These are phyloP conservation scores for Ylistrum balloti DNA, from an alignment of 1,140 invertebrate species.

Conservation along the genomic window DNA sequence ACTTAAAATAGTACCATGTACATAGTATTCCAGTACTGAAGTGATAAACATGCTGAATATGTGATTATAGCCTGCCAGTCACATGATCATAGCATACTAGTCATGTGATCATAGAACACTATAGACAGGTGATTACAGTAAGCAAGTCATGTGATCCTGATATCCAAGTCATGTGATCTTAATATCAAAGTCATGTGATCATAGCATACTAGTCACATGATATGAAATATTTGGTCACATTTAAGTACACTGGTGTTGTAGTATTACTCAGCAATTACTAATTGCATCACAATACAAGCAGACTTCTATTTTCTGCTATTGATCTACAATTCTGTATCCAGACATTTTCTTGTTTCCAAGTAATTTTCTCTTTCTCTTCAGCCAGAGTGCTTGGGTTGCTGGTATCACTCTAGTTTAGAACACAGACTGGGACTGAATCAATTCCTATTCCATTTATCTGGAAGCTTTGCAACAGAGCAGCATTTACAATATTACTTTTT, in stretches of 20 bases:
- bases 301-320: neutral
- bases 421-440: neutral
- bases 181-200: too few species aligned
- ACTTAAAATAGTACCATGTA: too few species aligned
- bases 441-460: neutral
- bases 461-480: neutral
- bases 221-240: too few species aligned
- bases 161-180: neutral
- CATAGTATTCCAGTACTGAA: too few species aligned
- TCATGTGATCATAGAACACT: too few species aligned
- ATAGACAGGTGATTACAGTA: too few species aligned
- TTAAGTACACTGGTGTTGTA: too few species aligned
- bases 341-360: neutral
- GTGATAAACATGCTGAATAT: too few species aligned
- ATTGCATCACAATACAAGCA: neutral
- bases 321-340: slow-evolving; percentile 8
- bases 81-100: too few species aligned
- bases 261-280: neutral
- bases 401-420: neutral
- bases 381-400: neutral
- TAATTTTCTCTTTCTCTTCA: slow-evolving; percentile 27
- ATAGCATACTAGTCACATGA: neutral
- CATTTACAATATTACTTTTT: neutral
- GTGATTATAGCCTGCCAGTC: too few species aligned
- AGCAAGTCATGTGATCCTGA: neutral